Evolutionary conservation across 2,797 vertebrate genomes (phyloP).

Genomic region (Delichon dasypus): DNA sequence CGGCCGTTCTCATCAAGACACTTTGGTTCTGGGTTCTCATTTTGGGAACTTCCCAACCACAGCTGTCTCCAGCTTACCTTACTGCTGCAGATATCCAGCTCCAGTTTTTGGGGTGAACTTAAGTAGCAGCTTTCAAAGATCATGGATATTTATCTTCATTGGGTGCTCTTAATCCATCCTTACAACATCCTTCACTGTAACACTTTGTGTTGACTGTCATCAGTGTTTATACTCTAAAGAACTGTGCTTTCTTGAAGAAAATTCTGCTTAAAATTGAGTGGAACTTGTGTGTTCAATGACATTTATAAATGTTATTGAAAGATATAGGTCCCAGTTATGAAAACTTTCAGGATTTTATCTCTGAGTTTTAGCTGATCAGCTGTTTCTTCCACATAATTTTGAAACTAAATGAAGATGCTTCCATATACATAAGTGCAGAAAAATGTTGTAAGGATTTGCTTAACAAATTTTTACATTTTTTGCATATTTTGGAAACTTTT

Average conservation of each 20-base stretch:
- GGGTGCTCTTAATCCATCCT: not conserved
- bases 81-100: not conserved
- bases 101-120: not conserved
- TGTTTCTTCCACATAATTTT: not conserved
- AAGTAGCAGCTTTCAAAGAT: not conserved
- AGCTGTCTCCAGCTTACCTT: not conserved
- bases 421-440: not conserved
- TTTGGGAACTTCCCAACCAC: not conserved
- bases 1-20: not conserved
- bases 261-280: not conserved
- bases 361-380: not conserved
- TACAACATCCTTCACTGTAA: not conserved
- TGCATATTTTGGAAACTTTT: not conserved
- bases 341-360: not conserved
- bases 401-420: not conserved
- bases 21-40: not conserved
- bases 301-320: not conserved
- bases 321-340: not conserved
- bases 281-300: not conserved
- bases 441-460: not conserved
- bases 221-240: not conserved
- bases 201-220: not conserved
- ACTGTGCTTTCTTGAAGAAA: not conserved
- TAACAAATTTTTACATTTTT: not conserved
- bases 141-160: not conserved